These are phyloP conservation scores for Chironomus riparius DNA, from an alignment of 2,888 invertebrate genomes.

Conservation along the genomic window DNA sequence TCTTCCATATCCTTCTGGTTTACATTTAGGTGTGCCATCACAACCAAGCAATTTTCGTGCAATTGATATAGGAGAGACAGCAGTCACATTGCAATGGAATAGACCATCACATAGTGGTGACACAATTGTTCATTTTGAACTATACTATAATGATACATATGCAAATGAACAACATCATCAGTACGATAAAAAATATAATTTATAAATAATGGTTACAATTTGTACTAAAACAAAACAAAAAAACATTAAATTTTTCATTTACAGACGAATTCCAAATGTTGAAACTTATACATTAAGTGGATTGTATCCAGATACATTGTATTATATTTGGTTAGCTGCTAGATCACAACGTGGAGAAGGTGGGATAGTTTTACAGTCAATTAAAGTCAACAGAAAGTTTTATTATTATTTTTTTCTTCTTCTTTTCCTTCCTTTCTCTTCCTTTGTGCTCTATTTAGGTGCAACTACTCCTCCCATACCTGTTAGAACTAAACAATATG, in stretches of 20 bases:
- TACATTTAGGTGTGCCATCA: conserved; percentile 74
- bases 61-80: conserved; percentile 79
- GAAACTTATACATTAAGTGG: conserved; percentile 82
- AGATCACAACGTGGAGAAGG: conserved; percentile 89
- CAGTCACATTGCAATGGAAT: conserved; percentile 86
- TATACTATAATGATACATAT: conserved; percentile 96
- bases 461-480: conserved; percentile 91
- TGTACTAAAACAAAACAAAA: neutral
- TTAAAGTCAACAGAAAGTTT: neutral
- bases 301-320: conserved; percentile 90
- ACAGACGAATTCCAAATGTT: conserved; percentile 65
- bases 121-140: conserved; percentile 88
- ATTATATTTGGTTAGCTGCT: conserved; percentile 95
- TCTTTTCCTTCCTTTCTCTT: too few relatives aligned
- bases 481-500: conserved; percentile 93
- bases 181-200: conserved; percentile 40
- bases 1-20: neutral
- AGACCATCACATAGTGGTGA: conserved; percentile 86
- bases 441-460: neutral
- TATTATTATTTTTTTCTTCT: too few relatives aligned
- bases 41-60: conserved; percentile 87
- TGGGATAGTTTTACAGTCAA: neutral
- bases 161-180: conserved; percentile 81
- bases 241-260: conserved; percentile 6
- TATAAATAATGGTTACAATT: neutral